These are phyloP conservation scores for Zophobas atratus DNA, from an alignment of 1,140 invertebrate genomes.

Conservation along the genomic window DNA sequence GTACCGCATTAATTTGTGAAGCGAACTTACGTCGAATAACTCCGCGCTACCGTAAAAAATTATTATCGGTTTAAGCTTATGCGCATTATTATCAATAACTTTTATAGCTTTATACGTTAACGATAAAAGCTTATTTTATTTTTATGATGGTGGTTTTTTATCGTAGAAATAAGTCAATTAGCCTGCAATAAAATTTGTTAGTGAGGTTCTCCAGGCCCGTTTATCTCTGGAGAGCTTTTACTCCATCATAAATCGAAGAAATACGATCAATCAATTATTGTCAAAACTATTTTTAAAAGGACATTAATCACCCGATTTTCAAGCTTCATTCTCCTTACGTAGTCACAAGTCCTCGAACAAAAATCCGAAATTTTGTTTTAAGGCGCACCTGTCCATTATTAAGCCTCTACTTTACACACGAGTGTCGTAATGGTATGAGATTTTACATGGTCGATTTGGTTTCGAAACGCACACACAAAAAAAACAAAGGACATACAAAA, in stretches of 20 bases:
- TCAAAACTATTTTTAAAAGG: slow-evolving; percentile 41
- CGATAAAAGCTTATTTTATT: slow-evolving; percentile 40
- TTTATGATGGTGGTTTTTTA: slow-evolving; percentile 36
- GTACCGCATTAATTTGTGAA: slow-evolving; percentile 13
- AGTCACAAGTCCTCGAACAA: too few relatives aligned
- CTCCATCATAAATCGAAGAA: slow-evolving; percentile 39
- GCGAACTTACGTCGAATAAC: neutral
- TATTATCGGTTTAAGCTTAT: slow-evolving; percentile 32
- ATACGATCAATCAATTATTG: slow-evolving; percentile 39
- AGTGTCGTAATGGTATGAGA: neutral
- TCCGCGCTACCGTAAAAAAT: slow-evolving; percentile 14
- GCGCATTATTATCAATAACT: slow-evolving; percentile 36
- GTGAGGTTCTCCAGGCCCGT: slow-evolving; percentile 17
- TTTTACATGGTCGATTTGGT: slow-evolving; percentile 7
- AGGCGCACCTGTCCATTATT: too few relatives aligned
- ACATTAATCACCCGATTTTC: slow-evolving; percentile 21
- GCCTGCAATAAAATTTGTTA: slow-evolving; percentile 40
- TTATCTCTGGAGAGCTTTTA: slow-evolving; percentile 39
- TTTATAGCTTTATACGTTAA: slow-evolving; percentile 37
- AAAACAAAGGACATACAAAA: neutral
- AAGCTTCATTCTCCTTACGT: neutral
- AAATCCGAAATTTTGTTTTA: too few relatives aligned
- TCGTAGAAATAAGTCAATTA: slow-evolving; percentile 38
- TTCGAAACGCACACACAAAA: neutral
- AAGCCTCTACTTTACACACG: too few relatives aligned